A percentile compares a stretch with the other conserved stretches of the same genome.
These are phyloP conservation scores for Pantherophis alleghaniensis DNA, from an alignment of 2,797 vertebrate genomes.

Conservation along the genomic window DNA sequence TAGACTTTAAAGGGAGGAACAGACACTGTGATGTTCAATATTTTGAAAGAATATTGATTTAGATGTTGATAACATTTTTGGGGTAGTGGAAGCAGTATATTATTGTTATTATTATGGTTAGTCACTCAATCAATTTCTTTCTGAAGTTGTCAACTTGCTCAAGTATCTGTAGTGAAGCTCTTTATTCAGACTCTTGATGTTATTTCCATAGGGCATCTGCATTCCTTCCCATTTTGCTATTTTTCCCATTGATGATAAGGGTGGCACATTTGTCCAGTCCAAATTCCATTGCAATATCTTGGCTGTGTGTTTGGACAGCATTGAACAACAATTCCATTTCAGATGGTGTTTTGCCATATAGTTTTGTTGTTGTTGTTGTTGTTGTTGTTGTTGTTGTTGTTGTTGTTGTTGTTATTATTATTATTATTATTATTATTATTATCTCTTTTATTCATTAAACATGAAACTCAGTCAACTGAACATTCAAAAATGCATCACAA, in stretches of 20 bases:
- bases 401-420: too few species aligned
- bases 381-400: too few species aligned
- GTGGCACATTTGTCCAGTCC: neutral
- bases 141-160: neutral
- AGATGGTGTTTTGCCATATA: too few species aligned
- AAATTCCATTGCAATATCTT: neutral
- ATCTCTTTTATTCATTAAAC: too few species aligned
- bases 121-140: neutral
- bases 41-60: neutral
- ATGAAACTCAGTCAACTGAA: too few species aligned
- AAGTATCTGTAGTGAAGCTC: neutral
- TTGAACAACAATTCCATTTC: too few species aligned
- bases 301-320: too few species aligned
- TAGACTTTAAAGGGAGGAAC: neutral
- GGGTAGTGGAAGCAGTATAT: neutral
- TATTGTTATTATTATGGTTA: neutral
- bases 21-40: neutral
- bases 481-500: too few species aligned
- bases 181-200: neutral
- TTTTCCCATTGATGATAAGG: neutral
- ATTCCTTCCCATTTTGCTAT: neutral
- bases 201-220: neutral
- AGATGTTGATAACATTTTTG: neutral
- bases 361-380: too few species aligned
- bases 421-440: too few species aligned